Percentiles rank a stretch among this genome's conserved stretches.
Evolutionary conservation across 2,797 vertebrate species (phyloP).

Genomic region (Uromys caudimaculatus): DNA sequence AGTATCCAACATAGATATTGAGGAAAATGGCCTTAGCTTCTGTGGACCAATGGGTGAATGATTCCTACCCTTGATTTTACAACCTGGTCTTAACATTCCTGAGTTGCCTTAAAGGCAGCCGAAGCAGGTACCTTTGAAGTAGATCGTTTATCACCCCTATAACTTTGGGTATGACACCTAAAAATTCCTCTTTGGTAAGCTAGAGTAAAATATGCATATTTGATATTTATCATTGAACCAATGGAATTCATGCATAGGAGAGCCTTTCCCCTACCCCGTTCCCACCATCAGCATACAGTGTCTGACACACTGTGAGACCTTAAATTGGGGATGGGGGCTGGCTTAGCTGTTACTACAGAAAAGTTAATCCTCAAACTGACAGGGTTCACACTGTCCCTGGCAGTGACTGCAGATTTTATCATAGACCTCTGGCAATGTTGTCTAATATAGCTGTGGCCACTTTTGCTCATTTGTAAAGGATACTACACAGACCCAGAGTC

Average conservation of each 20-base stretch:
- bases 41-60: neutral
- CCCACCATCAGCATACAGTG: neutral
- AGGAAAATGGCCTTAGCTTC: neutral
- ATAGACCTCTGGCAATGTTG: slow-evolving; percentile 62
- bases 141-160: neutral
- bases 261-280: neutral
- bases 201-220: neutral
- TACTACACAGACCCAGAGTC: slow-evolving; percentile 65
- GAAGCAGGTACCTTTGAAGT: neutral
- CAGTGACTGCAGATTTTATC: slow-evolving; percentile 80
- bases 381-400: slow-evolving; percentile 78
- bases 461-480: slow-evolving; percentile 74
- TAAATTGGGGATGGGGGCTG: neutral
- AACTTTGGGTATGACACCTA: neutral
- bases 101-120: neutral
- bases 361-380: slow-evolving; percentile 77
- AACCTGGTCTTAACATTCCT: neutral
- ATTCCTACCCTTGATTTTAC: neutral
- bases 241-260: neutral
- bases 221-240: neutral
- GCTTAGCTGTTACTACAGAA: slow-evolving; percentile 70
- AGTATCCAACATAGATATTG: neutral
- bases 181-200: neutral
- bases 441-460: slow-evolving; percentile 67
- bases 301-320: slow-evolving; percentile 5